Conservation (phyloP, 2,888 invertebrate species). For the Drymonia ruficornis region DNA sequence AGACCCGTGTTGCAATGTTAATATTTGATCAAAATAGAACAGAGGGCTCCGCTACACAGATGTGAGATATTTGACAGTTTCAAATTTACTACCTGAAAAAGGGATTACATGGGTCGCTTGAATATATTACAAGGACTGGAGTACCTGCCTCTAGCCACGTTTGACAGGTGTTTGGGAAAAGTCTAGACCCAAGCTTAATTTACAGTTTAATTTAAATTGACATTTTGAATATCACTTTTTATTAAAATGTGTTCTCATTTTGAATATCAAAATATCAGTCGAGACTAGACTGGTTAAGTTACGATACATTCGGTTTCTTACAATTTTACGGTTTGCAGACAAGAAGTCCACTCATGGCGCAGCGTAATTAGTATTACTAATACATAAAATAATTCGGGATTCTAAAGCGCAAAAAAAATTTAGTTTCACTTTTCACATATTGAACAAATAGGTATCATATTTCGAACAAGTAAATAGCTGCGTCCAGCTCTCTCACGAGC, state of each 20-base stretch:
- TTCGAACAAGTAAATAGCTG: too few species aligned
- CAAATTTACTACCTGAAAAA: slow-evolving; percentile 35
- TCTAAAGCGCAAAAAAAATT: too few species aligned
- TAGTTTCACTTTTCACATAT: too few species aligned
- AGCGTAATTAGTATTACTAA: too few species aligned
- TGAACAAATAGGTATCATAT: too few species aligned
- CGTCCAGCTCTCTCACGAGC: too few species aligned
- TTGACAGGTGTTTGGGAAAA: slow-evolving; percentile 31
- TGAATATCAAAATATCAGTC: slow-evolving; percentile 9
- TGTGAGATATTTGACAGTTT: slow-evolving; percentile 46
- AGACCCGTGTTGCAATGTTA: slow-evolving; percentile 69
- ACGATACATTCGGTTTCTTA: too few species aligned
- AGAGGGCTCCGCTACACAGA: slow-evolving; percentile 44
- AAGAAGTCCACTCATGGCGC: too few species aligned
- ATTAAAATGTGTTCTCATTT: neutral
- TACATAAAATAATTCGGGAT: too few species aligned
- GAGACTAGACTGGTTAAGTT: too few species aligned
- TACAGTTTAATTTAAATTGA: slow-evolving; percentile 33
- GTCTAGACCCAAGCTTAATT: slow-evolving; percentile 24
- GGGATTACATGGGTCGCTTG: slow-evolving; percentile 22
- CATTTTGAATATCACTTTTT: slow-evolving; percentile 18
- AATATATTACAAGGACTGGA: slow-evolving; percentile 22
- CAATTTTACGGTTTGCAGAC: too few species aligned
- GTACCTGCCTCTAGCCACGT: slow-evolving; percentile 1
- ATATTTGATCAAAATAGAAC: slow-evolving; percentile 69